Base-by-base conservation (phyloP, 2,888 invertebrate genomes). In the Conistra vaccinii region DNA sequence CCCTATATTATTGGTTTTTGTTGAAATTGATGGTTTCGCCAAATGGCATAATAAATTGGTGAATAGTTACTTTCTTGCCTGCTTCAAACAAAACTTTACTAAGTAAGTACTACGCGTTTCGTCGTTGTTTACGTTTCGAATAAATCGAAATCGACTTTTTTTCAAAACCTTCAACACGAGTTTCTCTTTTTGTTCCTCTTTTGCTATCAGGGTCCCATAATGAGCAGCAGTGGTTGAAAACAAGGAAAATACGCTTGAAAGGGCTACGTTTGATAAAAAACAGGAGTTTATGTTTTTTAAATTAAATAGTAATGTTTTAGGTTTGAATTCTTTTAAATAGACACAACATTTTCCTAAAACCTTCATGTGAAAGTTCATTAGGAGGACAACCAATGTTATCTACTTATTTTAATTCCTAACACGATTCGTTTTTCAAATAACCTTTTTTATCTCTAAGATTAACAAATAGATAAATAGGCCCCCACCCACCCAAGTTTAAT, bases 131-230 rank as follows among this genome's bases (percentile, higher is more conserved):
- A 14, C 14, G 42, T 42, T 42, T 42, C 14, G 42, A 14, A 9
- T 26, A 55, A 26, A 57, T 57, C 17, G 17, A 17, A 57, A 57
- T 57, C 1, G 20, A 29, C 9, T 9, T 57, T 32, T 57, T 29
- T 29, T 29, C 29, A 20, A 29, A 29, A 6, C 3, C 23, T 62
- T 26, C 2, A 5, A 51, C 23, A 17, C 9, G 9, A 10, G 20
- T 53, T 60, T n/a, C 7, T 3, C 12, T 48, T 61, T 32, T 26
- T 26, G 12, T 66, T 35, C 6, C 9, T 4, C 32, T 20, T 6
- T 51, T 66, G 26, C 32, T 78, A 72, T 0, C 48, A 55, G 61
- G 72, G 39, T 4, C 2, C 39, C 66, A 78, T 73, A 79, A 67
- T 20, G 12, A 45, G 14, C 20, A 67, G 23, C 32, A 12, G 32